These are phyloP conservation scores for Drosophila prosaltans DNA, from an alignment of 1,140 invertebrate genomes.

Conservation along the genomic window DNA sequence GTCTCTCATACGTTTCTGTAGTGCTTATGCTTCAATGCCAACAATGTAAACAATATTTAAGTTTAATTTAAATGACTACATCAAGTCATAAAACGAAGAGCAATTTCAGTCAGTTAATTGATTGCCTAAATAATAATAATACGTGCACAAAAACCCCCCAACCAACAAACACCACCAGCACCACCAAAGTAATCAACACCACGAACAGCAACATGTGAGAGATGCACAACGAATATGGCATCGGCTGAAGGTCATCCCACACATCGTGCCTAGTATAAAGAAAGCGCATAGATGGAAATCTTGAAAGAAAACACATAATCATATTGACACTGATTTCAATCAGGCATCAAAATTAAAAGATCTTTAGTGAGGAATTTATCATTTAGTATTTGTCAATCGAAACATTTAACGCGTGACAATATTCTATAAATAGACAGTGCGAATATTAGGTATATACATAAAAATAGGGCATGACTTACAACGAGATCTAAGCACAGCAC, in stretches of 20 bases:
- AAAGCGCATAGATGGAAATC: conserved; percentile 1
- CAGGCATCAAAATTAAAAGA: neutral
- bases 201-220: neutral
- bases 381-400: neutral
- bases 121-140: conserved; percentile 28
- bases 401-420: too few species aligned
- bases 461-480: too few species aligned
- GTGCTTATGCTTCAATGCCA: conserved; percentile 7
- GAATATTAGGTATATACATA: too few species aligned
- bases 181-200: neutral
- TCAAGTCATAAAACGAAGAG: conserved; percentile 17
- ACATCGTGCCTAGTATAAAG: conserved; percentile 3
- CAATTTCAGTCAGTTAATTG: conserved; percentile 30
- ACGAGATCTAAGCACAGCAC: too few species aligned
- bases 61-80: conserved; percentile 17
- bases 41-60: conserved; percentile 14
- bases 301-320: neutral
- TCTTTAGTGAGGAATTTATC: neutral
- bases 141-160: neutral
- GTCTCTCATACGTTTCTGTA: conserved; percentile 13
- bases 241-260: neutral
- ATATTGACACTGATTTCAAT: conserved; percentile 2
- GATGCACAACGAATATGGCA: neutral
- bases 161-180: neutral
- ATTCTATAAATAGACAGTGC: too few species aligned